Evolutionary conservation across 2,888 invertebrate genomes (phyloP).

Genomic region (Rotaria socialis): DNA sequence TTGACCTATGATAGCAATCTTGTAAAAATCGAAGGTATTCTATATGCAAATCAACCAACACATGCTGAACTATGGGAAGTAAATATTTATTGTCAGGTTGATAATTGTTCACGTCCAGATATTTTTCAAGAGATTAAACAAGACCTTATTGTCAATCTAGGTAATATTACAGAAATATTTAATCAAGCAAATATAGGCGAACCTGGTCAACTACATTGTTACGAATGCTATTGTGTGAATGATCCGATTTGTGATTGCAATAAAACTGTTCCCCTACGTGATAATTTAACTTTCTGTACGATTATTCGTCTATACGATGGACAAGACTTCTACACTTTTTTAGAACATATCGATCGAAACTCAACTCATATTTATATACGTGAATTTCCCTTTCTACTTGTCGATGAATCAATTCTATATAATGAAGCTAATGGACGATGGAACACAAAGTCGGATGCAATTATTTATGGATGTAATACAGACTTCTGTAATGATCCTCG

Average conservation of each 20-base stretch:
- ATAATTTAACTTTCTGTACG: background rate
- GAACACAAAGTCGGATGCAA: background rate
- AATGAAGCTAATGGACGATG: background rate
- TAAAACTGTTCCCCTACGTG: background rate
- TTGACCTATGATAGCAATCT: background rate
- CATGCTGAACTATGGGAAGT: background rate
- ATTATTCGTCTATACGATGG: background rate
- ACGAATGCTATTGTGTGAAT: background rate
- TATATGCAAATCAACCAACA: background rate
- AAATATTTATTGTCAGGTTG: background rate
- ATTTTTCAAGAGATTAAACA: background rate
- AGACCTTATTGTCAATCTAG: background rate
- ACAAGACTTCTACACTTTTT: background rate
- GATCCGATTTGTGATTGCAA: background rate
- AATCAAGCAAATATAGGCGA: background rate
- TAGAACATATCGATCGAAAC: background rate
- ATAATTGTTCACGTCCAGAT: background rate
- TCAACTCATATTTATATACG: background rate
- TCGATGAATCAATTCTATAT: background rate
- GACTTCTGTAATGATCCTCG: constrained; percentile 23
- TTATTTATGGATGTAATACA: constrained; percentile 11
- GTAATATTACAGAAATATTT: background rate
- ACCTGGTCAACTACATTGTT: background rate
- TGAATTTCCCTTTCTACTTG: background rate
- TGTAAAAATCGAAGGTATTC: background rate